Evolutionary conservation across 1,140 invertebrate species (phyloP).

Genomic region (Rhagoletis pomonella): DNA sequence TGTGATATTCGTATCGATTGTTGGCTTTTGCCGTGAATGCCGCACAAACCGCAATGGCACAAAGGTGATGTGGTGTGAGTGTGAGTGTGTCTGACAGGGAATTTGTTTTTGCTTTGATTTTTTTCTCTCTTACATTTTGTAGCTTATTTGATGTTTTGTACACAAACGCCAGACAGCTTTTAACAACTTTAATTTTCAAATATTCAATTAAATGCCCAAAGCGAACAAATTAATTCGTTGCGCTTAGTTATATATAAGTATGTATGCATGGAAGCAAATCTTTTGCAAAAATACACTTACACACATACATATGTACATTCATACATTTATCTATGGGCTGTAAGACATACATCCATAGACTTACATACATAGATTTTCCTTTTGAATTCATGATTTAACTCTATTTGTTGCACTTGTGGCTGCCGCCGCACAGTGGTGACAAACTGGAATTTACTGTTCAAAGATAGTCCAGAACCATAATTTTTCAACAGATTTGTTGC

Average conservation of each 20-base stretch:
- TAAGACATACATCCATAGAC: too few relatives aligned
- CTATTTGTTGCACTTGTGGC: neutral
- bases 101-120: neutral
- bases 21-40: neutral
- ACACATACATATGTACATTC: neutral
- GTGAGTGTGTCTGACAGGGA: neutral
- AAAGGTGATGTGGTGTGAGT: neutral
- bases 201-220: conserved; percentile 48
- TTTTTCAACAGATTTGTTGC: too few relatives aligned
- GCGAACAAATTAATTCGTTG: conserved; percentile 17
- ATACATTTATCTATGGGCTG: too few relatives aligned
- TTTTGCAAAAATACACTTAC: neutral
- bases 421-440: neutral
- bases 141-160: neutral
- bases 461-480: too few relatives aligned
- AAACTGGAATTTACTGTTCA: too few relatives aligned
- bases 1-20: neutral
- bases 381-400: neutral
- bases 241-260: neutral
- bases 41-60: neutral
- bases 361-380: neutral
- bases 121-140: neutral
- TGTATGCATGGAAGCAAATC: too few relatives aligned
- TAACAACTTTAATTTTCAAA: conserved; percentile 36
- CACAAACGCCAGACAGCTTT: neutral